These are phyloP conservation scores for Semicossyphus pulcher DNA, from an alignment of 2,113 vertebrate species.

Conservation along the genomic window DNA sequence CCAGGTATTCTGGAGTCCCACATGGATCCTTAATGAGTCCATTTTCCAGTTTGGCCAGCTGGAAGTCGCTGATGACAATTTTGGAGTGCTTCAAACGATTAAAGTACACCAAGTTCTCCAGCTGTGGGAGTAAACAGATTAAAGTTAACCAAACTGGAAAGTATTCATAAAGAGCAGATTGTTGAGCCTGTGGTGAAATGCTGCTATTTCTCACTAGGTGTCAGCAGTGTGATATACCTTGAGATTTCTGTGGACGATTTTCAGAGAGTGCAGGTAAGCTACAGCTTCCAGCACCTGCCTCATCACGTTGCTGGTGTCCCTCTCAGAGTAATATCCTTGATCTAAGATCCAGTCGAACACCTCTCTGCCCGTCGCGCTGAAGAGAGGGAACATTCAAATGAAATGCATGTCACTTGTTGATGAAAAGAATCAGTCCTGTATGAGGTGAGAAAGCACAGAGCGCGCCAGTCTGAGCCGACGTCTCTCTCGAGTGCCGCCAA, in stretches of 20 bases:
- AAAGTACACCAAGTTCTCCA: conserved; percentile 98
- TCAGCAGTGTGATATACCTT: conserved; percentile 85
- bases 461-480: not conserved
- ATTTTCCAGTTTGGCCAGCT: conserved; percentile 96
- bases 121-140: conserved; percentile 75
- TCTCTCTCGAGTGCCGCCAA: conserved; percentile 14
- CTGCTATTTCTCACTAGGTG: conserved; percentile 57
- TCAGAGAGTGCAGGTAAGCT: conserved; percentile 96
- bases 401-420: conserved; percentile 7
- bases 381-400: conserved; percentile 23
- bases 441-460: not conserved
- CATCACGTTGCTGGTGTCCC: conserved; percentile 98
- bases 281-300: conserved; percentile 97
- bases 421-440: not conserved
- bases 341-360: conserved; percentile 99
- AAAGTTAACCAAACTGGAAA: not conserved
- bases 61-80: conserved; percentile 99
- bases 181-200: conserved; percentile 30
- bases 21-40: conserved; percentile 98
- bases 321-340: conserved; percentile 98
- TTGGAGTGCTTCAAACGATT: conserved; percentile 98
- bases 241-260: conserved; percentile 96
- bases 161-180: not conserved
- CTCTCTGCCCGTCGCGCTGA: conserved; percentile 95
- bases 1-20: conserved; percentile 96